Evolutionary conservation across 2,797 vertebrate genomes (phyloP).

Genomic region (Bradypodion ventrale): DNA sequence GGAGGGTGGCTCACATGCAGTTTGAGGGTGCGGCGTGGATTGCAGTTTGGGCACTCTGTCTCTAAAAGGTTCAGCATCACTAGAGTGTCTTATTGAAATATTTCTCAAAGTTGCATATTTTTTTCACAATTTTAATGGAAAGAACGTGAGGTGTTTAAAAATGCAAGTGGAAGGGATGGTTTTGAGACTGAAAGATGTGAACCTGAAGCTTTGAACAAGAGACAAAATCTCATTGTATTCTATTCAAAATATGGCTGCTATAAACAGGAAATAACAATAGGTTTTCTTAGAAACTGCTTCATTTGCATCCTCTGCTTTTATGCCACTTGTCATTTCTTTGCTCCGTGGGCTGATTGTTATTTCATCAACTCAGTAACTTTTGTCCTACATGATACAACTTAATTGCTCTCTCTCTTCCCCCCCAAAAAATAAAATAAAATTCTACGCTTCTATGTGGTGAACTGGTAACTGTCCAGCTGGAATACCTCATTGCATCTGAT

Average conservation of each 20-base stretch:
- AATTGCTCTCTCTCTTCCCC: background rate
- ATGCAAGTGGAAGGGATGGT: too few relatives aligned
- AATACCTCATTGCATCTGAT: background rate
- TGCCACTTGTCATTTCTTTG: background rate
- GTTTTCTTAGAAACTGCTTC: background rate
- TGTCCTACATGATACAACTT: background rate
- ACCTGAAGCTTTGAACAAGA: background rate
- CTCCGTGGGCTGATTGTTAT: background rate
- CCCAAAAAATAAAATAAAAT: too few relatives aligned
- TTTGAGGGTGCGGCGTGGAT: too few relatives aligned
- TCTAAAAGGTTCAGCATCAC: too few relatives aligned
- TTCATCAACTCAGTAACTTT: background rate
- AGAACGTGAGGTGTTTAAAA: too few relatives aligned
- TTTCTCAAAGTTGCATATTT: too few relatives aligned
- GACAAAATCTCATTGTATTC: background rate
- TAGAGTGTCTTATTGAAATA: too few relatives aligned
- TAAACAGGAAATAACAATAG: too few relatives aligned
- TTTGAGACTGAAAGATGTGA: background rate
- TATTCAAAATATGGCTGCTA: background rate
- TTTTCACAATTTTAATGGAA: too few relatives aligned
- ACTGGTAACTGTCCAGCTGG: slow-evolving; percentile 1
- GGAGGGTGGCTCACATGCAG: too few relatives aligned
- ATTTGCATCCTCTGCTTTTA: background rate
- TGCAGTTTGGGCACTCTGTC: too few relatives aligned
- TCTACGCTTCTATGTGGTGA: background rate